A percentile compares a stretch with the other conserved stretches of the same genome.
Evolutionary conservation across 1,140 invertebrate species (phyloP).

Genomic region (Cephus cinctus): DNA sequence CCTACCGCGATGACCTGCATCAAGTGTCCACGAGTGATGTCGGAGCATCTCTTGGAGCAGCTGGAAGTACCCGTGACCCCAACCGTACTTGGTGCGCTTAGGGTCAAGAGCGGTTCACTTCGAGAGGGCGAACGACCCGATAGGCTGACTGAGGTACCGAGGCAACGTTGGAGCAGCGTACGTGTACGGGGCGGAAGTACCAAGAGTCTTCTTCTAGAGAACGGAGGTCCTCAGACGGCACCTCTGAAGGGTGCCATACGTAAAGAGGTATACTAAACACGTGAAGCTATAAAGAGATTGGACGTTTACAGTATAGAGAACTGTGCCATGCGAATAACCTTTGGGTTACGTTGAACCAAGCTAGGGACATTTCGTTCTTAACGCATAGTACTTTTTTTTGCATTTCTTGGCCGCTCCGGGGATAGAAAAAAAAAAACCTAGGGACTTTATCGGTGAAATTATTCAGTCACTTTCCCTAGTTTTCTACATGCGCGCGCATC

Average conservation of each 20-base stretch:
- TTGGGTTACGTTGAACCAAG: no score
- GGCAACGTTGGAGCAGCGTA: conserved; percentile 53
- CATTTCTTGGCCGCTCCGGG: no score
- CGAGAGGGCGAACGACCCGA: conserved; percentile 26
- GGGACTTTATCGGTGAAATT: conserved; percentile 7
- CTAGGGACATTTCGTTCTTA: no score
- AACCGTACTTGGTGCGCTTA: conserved; percentile 30
- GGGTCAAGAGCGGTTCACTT: conserved; percentile 41
- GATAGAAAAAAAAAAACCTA: no score
- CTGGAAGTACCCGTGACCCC: conserved; percentile 34
- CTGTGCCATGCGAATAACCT: no score
- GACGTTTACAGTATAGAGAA: no score
- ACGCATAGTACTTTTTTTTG: no score
- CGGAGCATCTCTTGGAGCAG: conserved; percentile 51
- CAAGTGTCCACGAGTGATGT: conserved; percentile 52
- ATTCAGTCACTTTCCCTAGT: conserved; percentile 25
- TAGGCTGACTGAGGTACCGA: conserved; percentile 29
- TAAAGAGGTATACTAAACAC: conserved; percentile 55
- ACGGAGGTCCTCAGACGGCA: conserved; percentile 44
- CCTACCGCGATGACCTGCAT: conserved; percentile 51
- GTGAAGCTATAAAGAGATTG: no score
- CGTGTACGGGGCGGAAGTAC: conserved; percentile 50
- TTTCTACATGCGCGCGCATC: no score
- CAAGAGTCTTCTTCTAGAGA: conserved; percentile 51
- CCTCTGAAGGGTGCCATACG: conserved; percentile 37